Base-by-base conservation (phyloP, 2,113 vertebrate genomes). In the Hymenochirus boettgeri region DNA sequence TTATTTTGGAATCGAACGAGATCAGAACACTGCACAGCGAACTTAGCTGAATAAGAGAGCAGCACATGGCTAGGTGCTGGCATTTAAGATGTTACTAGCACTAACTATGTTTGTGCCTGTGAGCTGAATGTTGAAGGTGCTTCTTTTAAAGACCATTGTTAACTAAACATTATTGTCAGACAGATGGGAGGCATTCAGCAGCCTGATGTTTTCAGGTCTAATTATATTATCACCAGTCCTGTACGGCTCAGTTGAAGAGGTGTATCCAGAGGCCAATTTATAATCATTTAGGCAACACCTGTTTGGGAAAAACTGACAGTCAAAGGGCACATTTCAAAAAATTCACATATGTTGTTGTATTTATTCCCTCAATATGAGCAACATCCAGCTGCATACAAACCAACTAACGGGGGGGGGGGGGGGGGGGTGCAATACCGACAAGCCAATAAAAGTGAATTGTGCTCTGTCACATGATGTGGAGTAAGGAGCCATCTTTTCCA, bases 281-380 rank as follows among this genome's bases (percentile, higher is more conserved):
- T 96, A 94, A 95, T 93, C 92, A 97, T 97, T 98, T 97, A 97
- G 88, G 83, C 86, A 88, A 90, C 94, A 98, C 96, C 95, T 98
- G 95, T 95, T 97, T 94, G 85, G 91, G 91, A 89, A 86, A 87
- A 90, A 87, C 77, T 88, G 90, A 88, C 90, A 92, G 91, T 92
- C 88, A 92, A 90, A 89, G 87, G 88, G 85, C 87, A 89, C 77
- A 85, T 89, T 85, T 74, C 1, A 79, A 89, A 87, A 76, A 84
- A 86, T 80, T 82, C 87, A 82, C 86, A 90, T 89, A 90, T 89
- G 84, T 84, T 91, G 84, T 80, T 48, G 7, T 83, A 82, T 85
- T 87, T 88, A 84, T 79, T 83, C 75, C 80, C 80, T 83, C 84
- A 85, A 74, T 88, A 84, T 89, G 85, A 87, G 77, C 17, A 7